phyloP scores from a whole-genome alignment of 2,888 invertebrate species.

The Psylliodes chrysocephalus region DNA sequence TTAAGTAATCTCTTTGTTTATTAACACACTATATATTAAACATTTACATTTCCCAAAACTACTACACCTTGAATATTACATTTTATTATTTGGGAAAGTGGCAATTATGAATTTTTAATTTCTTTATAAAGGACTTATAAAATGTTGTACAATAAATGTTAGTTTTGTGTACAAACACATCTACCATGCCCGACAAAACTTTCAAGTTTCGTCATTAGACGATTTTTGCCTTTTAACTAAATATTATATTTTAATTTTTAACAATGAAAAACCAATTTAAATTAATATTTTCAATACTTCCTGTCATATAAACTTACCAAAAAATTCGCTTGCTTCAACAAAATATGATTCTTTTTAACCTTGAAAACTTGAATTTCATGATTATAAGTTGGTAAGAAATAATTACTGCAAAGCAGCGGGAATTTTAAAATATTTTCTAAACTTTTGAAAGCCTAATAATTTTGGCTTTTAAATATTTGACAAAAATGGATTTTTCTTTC shows the following conservation, averaged over 20 bases:
- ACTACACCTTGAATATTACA: background rate
- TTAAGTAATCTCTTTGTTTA: slow-evolving; percentile 49
- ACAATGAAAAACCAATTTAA: slow-evolving; percentile 23
- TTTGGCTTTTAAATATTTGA: slow-evolving; percentile 10
- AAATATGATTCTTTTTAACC: slow-evolving; percentile 40
- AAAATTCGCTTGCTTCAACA: slow-evolving; percentile 40
- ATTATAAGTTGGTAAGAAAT: slow-evolving; percentile 20
- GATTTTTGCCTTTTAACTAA: slow-evolving; percentile 23
- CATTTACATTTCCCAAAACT: slow-evolving; percentile 21
- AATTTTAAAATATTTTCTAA: slow-evolving; percentile 23
- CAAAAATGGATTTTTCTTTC: slow-evolving; percentile 23
- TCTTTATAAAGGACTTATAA: slow-evolving; percentile 1
- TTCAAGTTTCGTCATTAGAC: slow-evolving; percentile 52
- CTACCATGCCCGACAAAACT: slow-evolving; percentile 53
- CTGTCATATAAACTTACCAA: slow-evolving; percentile 39
- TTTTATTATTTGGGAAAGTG: background rate
- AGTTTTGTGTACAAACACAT: slow-evolving; percentile 48
- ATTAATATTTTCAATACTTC: slow-evolving; percentile 18
- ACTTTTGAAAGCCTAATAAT: background rate
- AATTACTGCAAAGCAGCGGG: slow-evolving; percentile 27
- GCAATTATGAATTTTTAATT: background rate
- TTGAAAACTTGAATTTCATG: slow-evolving; percentile 41
- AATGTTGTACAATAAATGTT: background rate
- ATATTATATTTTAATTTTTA: slow-evolving; percentile 18
- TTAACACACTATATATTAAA: slow-evolving; percentile 53